Conservation (phyloP, 2,888 invertebrate genomes). For the Heterodera filipjevi region DNA sequence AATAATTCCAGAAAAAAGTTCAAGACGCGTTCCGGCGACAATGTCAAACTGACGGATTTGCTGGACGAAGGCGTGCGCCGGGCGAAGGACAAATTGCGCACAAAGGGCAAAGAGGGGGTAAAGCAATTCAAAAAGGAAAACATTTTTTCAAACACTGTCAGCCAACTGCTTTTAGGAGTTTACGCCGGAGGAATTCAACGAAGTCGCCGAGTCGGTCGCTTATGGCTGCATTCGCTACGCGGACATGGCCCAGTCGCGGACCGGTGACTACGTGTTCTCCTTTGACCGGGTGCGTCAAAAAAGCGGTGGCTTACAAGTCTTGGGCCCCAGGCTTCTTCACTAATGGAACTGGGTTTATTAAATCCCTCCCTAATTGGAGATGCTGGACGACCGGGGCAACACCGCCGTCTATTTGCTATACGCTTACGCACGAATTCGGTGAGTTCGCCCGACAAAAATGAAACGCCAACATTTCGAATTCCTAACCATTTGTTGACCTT, state of each 20-base stretch:
- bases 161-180: conserved; percentile 46
- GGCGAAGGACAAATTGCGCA: conserved; percentile 67
- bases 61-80: conserved; percentile 79
- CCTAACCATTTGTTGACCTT: conserved; percentile 15
- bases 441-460: conserved; percentile 62
- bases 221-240: conserved; percentile 98
- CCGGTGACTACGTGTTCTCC: conserved; percentile 88
- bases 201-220: conserved; percentile 77
- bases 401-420: conserved; percentile 96
- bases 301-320: too few species aligned
- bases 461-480: too few species aligned
- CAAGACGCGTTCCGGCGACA: conserved; percentile 95
- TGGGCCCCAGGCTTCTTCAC: too few species aligned
- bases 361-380: conserved; percentile 71
- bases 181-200: conserved; percentile 50
- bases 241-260: conserved; percentile 89
- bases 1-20: conserved; percentile 80
- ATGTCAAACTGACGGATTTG: conserved; percentile 82
- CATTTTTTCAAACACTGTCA: too few species aligned
- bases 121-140: neutral
- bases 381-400: conserved; percentile 98
- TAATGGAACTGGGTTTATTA: too few species aligned
- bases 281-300: conserved; percentile 78
- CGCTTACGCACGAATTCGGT: conserved; percentile 88
- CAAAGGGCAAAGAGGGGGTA: conserved; percentile 68